phyloP scores from a whole-genome alignment of 2,888 invertebrate species.

The Melanchra persicariae region DNA sequence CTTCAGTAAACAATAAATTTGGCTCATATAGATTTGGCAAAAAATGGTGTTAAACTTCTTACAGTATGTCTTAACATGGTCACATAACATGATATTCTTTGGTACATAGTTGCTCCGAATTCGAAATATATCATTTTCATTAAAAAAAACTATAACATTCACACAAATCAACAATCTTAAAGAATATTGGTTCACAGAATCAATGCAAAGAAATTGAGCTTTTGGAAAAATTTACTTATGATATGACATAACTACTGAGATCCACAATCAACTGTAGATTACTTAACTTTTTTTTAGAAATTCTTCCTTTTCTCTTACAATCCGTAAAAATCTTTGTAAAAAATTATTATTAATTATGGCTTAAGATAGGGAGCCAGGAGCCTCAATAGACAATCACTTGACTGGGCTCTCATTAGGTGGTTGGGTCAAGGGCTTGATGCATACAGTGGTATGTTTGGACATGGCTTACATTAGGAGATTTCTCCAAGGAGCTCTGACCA shows the following conservation, averaged over 20 bases:
- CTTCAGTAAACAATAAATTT: slow-evolving; percentile 60
- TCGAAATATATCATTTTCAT: slow-evolving; percentile 41
- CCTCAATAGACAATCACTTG: not conserved
- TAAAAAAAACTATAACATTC: slow-evolving; percentile 69
- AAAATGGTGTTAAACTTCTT: slow-evolving; percentile 39
- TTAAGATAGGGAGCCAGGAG: not conserved
- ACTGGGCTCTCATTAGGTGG: not conserved
- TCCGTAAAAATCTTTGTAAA: slow-evolving; percentile 11
- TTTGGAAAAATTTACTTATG: slow-evolving; percentile 76
- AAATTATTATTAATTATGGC: slow-evolving; percentile 17
- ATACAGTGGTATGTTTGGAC: not conserved
- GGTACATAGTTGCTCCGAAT: slow-evolving; percentile 57
- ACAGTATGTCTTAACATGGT: slow-evolving; percentile 30
- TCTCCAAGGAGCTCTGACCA: not conserved
- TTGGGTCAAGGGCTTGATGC: not conserved
- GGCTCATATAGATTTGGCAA: slow-evolving; percentile 63
- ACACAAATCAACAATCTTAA: slow-evolving; percentile 79
- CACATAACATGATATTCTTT: slow-evolving; percentile 60
- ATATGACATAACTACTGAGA: slow-evolving; percentile 87
- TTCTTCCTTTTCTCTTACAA: slow-evolving; percentile 5
- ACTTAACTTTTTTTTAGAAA: slow-evolving; percentile 77
- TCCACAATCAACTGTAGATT: slow-evolving; percentile 90
- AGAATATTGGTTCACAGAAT: slow-evolving; percentile 83
- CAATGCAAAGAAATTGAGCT: slow-evolving; percentile 70
- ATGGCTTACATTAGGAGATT: not conserved